Evolutionary conservation across 2,797 vertebrate species (phyloP).

Genomic region (Sternarchorhynchus goeldii): DNA sequence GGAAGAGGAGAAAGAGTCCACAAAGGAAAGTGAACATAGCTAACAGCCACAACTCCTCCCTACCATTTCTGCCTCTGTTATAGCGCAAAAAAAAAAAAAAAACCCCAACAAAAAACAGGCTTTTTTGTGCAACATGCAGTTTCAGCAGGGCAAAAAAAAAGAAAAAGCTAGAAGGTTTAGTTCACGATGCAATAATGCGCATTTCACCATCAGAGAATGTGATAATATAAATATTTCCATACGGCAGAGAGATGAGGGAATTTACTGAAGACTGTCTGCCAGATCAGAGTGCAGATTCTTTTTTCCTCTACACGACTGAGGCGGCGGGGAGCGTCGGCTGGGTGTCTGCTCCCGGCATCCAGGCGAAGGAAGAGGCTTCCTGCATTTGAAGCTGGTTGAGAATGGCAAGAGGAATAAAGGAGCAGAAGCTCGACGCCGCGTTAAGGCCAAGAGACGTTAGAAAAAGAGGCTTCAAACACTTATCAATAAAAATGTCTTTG

Average conservation of each 20-base stretch:
- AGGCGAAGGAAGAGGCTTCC: constrained; percentile 56
- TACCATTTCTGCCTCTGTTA: constrained; percentile 10
- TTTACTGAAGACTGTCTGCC: constrained; percentile 69
- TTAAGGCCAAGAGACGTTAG: constrained; percentile 54
- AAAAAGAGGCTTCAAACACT: constrained; percentile 74
- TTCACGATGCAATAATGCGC: constrained; percentile 66
- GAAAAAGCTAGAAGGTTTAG: constrained; percentile 47
- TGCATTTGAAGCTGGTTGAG: constrained; percentile 74
- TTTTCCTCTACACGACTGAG: constrained; percentile 23
- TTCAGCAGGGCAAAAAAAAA: constrained; percentile 42
- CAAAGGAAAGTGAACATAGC: constrained; percentile 10
- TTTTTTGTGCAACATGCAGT: constrained; percentile 40
- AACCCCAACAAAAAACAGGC: constrained; percentile 27
- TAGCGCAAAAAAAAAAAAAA: constrained; percentile 37
- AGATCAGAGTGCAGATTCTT: constrained; percentile 76
- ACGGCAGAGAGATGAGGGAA: constrained; percentile 69
- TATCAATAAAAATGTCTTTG: constrained; percentile 80
- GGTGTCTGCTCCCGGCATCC: constrained; percentile 57
- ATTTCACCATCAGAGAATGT: constrained; percentile 77
- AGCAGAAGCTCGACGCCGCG: constrained; percentile 69
- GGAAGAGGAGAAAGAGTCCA: constrained; percentile 46
- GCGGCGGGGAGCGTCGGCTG: constrained; percentile 39
- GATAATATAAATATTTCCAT: constrained; percentile 80
- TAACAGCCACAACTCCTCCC: constrained; percentile 16
- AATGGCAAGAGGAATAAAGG: constrained; percentile 74